These are phyloP conservation scores for Condylura cristata DNA, from an alignment of 2,113 vertebrate species.

Conservation along the genomic window DNA sequence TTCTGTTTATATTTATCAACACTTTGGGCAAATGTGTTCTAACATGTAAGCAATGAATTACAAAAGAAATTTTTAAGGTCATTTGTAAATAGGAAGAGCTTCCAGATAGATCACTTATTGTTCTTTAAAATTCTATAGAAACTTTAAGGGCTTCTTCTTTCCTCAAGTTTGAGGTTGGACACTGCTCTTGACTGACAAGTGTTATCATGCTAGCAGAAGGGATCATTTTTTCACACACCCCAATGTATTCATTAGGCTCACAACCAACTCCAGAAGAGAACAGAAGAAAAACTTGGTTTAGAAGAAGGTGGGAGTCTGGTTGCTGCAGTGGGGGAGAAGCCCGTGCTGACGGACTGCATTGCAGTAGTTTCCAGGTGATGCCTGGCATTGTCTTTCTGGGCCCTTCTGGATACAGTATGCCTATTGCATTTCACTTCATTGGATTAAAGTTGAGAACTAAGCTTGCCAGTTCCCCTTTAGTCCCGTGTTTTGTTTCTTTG, in stretches of 20 bases:
- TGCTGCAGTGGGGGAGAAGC: neutral
- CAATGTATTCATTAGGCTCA: neutral
- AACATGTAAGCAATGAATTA: neutral
- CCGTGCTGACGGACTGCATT: neutral
- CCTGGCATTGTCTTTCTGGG: neutral
- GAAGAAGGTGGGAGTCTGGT: neutral
- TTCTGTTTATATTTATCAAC: neutral
- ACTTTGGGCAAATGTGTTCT: neutral
- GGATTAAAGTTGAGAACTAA: neutral
- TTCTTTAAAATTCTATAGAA: neutral
- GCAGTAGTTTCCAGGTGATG: neutral
- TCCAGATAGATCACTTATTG: neutral
- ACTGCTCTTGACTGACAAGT: neutral
- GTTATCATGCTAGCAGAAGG: neutral
- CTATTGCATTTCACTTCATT: neutral
- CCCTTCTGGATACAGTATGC: neutral
- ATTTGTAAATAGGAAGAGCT: neutral
- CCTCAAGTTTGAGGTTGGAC: neutral
- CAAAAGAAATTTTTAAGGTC: neutral
- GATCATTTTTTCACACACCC: neutral
- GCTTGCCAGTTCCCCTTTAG: neutral
- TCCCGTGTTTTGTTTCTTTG: neutral
- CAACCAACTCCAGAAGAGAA: neutral
- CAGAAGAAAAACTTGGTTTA: neutral
- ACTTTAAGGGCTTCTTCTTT: neutral